Percentiles rank a stretch among this genome's conserved stretches.
phyloP scores from a whole-genome alignment of 1,140 invertebrate genomes.

The Drosophila cardini region DNA sequence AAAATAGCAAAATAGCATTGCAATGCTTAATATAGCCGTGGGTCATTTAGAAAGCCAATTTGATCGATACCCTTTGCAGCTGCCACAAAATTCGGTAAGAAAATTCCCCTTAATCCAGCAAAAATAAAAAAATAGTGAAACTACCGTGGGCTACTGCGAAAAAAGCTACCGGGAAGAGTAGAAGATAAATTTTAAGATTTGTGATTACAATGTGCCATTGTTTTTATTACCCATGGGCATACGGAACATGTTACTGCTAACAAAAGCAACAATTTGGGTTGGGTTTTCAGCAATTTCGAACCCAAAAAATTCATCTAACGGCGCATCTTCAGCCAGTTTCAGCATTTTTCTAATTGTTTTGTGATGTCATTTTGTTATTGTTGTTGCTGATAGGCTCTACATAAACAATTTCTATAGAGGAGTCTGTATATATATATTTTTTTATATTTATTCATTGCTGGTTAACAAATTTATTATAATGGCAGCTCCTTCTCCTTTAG shows the following conservation, averaged over 20 bases:
- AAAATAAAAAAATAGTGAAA: constrained; percentile 23
- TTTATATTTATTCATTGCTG: constrained; percentile 37
- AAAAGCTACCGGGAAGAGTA: constrained; percentile 78
- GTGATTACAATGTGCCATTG: constrained; percentile 76
- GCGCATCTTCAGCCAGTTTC: constrained; percentile 25
- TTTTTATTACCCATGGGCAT: constrained; percentile 64
- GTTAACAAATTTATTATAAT: constrained; percentile 78
- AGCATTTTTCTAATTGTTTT: constrained; percentile 32
- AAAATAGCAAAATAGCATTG: constrained; percentile 68
- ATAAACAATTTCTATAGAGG: constrained; percentile 28
- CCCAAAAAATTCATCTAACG: neutral
- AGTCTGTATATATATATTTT: neutral
- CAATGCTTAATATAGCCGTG: constrained; percentile 44
- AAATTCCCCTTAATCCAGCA: constrained; percentile 2
- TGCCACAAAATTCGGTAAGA: constrained; percentile 40
- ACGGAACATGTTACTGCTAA: constrained; percentile 41
- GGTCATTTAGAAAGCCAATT: constrained; percentile 79
- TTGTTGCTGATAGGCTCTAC: neutral
- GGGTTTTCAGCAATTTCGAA: constrained; percentile 34
- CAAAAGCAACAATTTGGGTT: constrained; percentile 59
- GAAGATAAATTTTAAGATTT: constrained; percentile 64
- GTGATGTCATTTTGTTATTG: constrained; percentile 27
- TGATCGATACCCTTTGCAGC: constrained; percentile 63
- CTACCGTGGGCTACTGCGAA: constrained; percentile 79
- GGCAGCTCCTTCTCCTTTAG: constrained; percentile 12